Evolutionary conservation across 2,797 vertebrate species (phyloP), one percentile per base, ranked within the genome.

Genomic region (Xenops minutus): DNA sequence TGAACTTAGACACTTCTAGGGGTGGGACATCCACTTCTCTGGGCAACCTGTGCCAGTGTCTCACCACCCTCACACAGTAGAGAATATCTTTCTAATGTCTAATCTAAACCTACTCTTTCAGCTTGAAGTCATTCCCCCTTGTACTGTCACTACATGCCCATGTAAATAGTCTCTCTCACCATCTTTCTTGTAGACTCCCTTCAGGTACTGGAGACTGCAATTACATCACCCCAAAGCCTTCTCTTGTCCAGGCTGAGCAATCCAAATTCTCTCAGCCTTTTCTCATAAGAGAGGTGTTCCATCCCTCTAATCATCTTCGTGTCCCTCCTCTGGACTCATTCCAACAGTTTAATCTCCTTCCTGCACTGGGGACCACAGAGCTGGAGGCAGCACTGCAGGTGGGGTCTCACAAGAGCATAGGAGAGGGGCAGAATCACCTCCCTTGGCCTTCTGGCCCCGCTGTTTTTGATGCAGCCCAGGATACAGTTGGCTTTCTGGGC

Each of bases 371-470:
- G 12, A 34, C 44, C 18, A 18, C 30, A 59, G 20, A 52, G 18
- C 14, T 58, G 37, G 12, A 52, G n/a, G 20, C 49, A 56, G 29
- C 29, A 51, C 17, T 22, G 14, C 12, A 7, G 8, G 11, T 62
- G 19, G 27, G 37, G 27, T 62, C 37, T 62, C 59, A 62, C 7
- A 9, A 30, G 19, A 41, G 41, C 39, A 51, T 20, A 76, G 36
- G 3, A 56, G 43, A 49, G 20, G 54, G 27, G 20, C 6, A 63
- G 32, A 63, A 51, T 37, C 23, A 10, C 20, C 24, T 51, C 24
- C 7, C n/a, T 51, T 0, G 7, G 6, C 24, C 29, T 39, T 10
- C 51, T 64, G n/a, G 7, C 32, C 23, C 7, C 0, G 0, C 9
- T 49, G 71, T n/a, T 89, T 71, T 71, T 26, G 20, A 39, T 64